Evolutionary conservation across 2,113 vertebrate genomes (phyloP).

Genomic region (Festucalex cinctus): DNA sequence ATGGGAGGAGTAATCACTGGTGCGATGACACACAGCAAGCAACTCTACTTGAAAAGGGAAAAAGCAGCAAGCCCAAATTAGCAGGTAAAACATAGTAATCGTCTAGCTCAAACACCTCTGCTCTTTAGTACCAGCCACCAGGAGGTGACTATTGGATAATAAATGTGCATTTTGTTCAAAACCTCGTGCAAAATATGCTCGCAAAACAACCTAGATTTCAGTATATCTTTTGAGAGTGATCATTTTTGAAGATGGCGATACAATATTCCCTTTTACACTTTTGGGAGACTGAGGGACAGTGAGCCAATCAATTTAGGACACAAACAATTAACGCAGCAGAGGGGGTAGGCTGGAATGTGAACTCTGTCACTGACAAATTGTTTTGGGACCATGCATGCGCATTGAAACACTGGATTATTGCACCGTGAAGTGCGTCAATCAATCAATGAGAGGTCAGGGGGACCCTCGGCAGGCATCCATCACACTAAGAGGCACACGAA

Average conservation of each 20-base stretch:
- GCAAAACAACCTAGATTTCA: neutral
- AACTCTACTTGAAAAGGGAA: neutral
- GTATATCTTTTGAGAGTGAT: neutral
- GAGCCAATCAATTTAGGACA: slow-evolving; percentile 47
- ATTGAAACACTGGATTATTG: slow-evolving; percentile 63
- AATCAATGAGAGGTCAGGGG: slow-evolving; percentile 63
- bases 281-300: slow-evolving; percentile 20
- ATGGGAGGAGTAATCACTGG: too few species aligned
- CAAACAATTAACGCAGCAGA: slow-evolving; percentile 22
- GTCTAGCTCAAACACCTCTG: neutral
- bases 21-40: neutral
- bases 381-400: slow-evolving; percentile 46
- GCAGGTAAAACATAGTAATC: neutral
- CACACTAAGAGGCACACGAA: slow-evolving; percentile 48
- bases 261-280: neutral
- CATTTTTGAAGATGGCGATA: slow-evolving; percentile 17
- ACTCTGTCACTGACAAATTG: slow-evolving; percentile 63
- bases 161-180: neutral
- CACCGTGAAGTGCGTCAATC: slow-evolving; percentile 71
- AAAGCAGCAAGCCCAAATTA: neutral
- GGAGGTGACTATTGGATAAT: neutral
- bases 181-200: neutral
- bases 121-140: neutral
- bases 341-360: slow-evolving; percentile 35
- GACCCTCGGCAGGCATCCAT: slow-evolving; percentile 66